Percentiles rank a stretch among this genome's conserved stretches.
Conservation (phyloP, 2,113 vertebrate species). For the Anolis carolinensis region DNA sequence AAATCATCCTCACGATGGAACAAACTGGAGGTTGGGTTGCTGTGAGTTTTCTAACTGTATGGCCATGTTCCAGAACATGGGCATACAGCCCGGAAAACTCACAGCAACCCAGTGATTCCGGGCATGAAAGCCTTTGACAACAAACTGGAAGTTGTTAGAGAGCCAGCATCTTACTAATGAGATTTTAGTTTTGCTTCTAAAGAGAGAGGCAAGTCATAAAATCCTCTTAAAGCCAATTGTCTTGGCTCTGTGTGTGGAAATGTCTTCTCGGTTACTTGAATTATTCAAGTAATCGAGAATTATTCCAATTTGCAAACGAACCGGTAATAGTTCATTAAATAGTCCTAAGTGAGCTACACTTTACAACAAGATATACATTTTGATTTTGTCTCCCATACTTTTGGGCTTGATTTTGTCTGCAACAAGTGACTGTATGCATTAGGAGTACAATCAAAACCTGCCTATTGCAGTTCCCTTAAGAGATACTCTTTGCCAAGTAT, state of each 20-base stretch:
- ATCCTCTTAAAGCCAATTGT: not conserved
- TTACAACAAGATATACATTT: not conserved
- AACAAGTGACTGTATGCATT: not conserved
- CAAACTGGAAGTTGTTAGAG: rapidly evolving
- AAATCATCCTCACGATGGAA: not conserved
- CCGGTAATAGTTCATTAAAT: not conserved
- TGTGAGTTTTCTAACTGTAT: too few relatives aligned
- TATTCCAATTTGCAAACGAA: not conserved
- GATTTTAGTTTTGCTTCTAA: not conserved
- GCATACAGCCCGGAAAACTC: too few relatives aligned
- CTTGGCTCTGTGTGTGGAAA: not conserved
- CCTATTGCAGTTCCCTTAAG: not conserved
- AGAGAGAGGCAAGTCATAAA: not conserved
- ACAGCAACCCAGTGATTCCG: too few relatives aligned
- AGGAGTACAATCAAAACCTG: not conserved
- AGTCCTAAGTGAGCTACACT: not conserved
- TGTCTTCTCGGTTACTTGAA: not conserved
- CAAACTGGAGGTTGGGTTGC: not conserved
- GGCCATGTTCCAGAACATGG: too few relatives aligned
- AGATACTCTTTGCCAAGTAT: not conserved
- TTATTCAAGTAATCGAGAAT: too few relatives aligned
- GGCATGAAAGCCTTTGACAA: too few relatives aligned
- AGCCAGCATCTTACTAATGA: not conserved
- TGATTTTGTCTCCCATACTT: not conserved
- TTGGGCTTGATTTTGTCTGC: not conserved